Conservation (phyloP, 2,797 vertebrate genomes). For the Fundulus diaphanus region DNA sequence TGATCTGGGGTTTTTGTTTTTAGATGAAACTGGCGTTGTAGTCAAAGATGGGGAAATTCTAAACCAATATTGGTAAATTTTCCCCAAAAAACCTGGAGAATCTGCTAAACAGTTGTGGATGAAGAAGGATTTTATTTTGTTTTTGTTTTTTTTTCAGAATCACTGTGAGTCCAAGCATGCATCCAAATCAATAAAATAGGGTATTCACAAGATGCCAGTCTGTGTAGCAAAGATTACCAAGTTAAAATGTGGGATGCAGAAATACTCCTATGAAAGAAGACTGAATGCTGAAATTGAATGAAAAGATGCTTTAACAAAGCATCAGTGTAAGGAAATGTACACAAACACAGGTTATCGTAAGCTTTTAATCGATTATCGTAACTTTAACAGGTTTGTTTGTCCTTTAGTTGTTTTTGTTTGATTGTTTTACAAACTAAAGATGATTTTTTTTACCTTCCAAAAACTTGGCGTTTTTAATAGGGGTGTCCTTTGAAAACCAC, state of each 20-base stretch:
- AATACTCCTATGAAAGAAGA: background rate
- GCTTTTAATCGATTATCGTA: background rate
- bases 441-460: background rate
- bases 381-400: background rate
- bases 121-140: background rate
- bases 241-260: background rate
- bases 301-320: no score
- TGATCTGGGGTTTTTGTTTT: background rate
- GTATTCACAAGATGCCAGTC: background rate
- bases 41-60: background rate
- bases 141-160: background rate
- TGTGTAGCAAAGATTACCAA: background rate
- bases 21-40: background rate
- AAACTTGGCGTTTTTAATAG: background rate
- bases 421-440: background rate
- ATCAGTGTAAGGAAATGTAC: background rate
- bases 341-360: background rate
- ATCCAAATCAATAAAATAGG: background rate
- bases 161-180: background rate
- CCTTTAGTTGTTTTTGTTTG: background rate
- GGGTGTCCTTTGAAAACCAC: background rate
- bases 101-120: background rate
- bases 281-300: no score
- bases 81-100: background rate
- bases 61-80: background rate